Conservation (phyloP, 2,113 vertebrate genomes). For the Thunnus thynnus region DNA sequence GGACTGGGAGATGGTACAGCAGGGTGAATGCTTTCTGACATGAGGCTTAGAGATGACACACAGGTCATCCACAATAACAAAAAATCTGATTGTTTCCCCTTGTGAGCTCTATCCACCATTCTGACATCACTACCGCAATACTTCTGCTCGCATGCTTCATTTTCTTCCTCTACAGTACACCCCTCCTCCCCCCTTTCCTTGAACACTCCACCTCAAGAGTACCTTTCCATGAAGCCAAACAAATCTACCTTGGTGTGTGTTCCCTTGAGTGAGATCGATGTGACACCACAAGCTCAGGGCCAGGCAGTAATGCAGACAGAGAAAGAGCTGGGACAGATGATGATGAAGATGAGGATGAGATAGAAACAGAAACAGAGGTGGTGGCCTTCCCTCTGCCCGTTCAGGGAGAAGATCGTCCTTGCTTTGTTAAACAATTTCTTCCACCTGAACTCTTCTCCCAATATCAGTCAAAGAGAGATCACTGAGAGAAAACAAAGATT, state of each 20-base stretch:
- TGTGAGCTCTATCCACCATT: not conserved
- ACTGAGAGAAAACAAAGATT: constrained; percentile 52
- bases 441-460: constrained; percentile 76
- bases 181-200: not conserved
- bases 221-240: constrained; percentile 55
- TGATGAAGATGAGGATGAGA: constrained; percentile 28
- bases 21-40: not conserved
- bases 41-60: not conserved
- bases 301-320: constrained; percentile 39
- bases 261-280: constrained; percentile 55
- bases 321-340: constrained; percentile 23
- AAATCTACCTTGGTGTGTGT: constrained; percentile 54
- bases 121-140: constrained; percentile 6
- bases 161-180: not conserved
- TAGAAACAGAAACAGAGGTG: constrained; percentile 39
- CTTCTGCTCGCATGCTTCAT: not conserved
- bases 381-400: constrained; percentile 59
- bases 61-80: constrained; percentile 9
- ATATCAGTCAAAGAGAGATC: constrained; percentile 68
- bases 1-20: not conserved
- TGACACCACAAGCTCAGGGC: constrained; percentile 13
- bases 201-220: constrained; percentile 35
- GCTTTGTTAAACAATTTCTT: constrained; percentile 85
- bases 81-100: not conserved
- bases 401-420: constrained; percentile 75